Evolutionary conservation across 2,888 invertebrate genomes (phyloP).

Genomic region (Nomada ferruginata): DNA sequence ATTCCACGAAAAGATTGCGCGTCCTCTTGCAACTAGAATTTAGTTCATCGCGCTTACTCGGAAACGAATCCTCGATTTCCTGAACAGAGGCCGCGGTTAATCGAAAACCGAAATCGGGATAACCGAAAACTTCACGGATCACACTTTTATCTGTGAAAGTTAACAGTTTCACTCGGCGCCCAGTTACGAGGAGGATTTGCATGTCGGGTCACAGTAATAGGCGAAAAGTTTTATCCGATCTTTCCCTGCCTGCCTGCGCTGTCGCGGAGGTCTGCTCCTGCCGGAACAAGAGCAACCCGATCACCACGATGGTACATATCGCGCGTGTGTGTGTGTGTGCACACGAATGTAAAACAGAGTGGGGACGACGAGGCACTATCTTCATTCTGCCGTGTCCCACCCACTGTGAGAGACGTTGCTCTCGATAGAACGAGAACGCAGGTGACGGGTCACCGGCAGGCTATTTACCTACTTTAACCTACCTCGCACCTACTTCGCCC

Average conservation of each 20-base stretch:
- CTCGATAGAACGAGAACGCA: slow-evolving; percentile 84
- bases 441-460: slow-evolving; percentile 84
- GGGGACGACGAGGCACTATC: slow-evolving; percentile 40
- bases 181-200: slow-evolving; percentile 29
- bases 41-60: too few species aligned
- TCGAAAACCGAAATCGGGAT: too few species aligned
- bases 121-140: too few species aligned
- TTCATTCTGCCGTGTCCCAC: slow-evolving; percentile 58
- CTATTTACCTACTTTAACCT: slow-evolving; percentile 83
- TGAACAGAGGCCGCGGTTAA: too few species aligned
- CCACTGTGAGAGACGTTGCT: slow-evolving; percentile 75
- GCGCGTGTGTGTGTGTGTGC: not conserved
- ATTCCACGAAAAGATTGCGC: too few species aligned
- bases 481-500: slow-evolving; percentile 77
- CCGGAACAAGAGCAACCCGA: slow-evolving; percentile 55
- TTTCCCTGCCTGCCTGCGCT: not conserved
- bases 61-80: too few species aligned
- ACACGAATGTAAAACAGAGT: not conserved
- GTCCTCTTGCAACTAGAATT: too few species aligned
- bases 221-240: slow-evolving; percentile 39
- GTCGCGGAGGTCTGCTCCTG: slow-evolving; percentile 42
- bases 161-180: not conserved
- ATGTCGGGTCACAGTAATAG: slow-evolving; percentile 44
- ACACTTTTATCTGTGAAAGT: too few species aligned
- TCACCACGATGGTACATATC: not conserved